Evolutionary conservation across 1,140 invertebrate genomes (phyloP).

Genomic region (Piezodorus guildinii): DNA sequence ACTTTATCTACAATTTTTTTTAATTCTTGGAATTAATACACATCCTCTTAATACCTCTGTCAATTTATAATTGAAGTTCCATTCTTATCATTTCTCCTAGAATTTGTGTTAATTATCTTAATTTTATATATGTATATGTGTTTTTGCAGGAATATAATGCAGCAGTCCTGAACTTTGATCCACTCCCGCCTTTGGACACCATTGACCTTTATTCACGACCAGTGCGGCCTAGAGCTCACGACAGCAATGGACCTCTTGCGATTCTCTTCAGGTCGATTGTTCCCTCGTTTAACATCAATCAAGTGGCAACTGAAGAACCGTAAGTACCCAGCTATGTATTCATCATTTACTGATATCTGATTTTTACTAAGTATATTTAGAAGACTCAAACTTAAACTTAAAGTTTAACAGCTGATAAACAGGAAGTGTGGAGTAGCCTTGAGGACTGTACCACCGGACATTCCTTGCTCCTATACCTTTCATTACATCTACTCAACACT

Average conservation of each 20-base stretch:
- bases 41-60: too few species aligned
- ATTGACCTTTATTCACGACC: slow-evolving; percentile 56
- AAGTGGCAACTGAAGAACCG: slow-evolving; percentile 27
- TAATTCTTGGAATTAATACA: too few species aligned
- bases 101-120: not conserved
- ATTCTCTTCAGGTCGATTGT: slow-evolving; percentile 54
- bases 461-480: too few species aligned
- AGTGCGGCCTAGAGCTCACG: slow-evolving; percentile 32
- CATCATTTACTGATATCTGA: too few species aligned
- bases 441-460: too few species aligned
- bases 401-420: too few species aligned
- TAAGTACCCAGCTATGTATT: slow-evolving; percentile 17
- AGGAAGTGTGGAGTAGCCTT: too few species aligned
- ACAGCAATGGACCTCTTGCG: slow-evolving; percentile 36
- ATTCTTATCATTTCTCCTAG: not conserved
- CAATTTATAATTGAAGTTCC: too few species aligned
- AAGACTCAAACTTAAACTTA: too few species aligned
- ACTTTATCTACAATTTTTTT: too few species aligned
- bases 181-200: slow-evolving; percentile 63
- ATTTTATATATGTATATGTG: not conserved
- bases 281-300: slow-evolving; percentile 46
- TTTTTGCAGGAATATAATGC: slow-evolving; percentile 30
- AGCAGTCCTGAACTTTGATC: slow-evolving; percentile 67
- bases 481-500: too few species aligned
- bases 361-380: too few species aligned